A percentile compares a stretch with the other conserved stretches of the same genome.
phyloP scores from a whole-genome alignment of 2,888 invertebrate genomes.

The Caenorhabditis macrosperma region DNA sequence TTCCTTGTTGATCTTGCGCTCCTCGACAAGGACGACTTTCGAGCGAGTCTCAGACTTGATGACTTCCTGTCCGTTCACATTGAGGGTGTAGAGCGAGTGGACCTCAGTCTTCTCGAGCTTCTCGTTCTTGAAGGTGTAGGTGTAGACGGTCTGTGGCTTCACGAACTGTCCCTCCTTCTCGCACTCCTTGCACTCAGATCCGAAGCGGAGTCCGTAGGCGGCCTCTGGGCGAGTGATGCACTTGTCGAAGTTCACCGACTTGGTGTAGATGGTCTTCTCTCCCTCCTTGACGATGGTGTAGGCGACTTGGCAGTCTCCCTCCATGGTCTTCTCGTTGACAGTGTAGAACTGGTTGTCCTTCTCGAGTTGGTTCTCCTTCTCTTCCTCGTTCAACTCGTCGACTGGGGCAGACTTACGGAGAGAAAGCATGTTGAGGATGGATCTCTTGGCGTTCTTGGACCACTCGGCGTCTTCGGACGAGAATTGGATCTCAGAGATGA shows the following conservation, averaged over 20 bases:
- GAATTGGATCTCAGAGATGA: slow-evolving; percentile 71
- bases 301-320: slow-evolving; percentile 75
- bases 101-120: slow-evolving; percentile 51
- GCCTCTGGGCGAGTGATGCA: slow-evolving; percentile 78
- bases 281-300: slow-evolving; percentile 62
- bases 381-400: slow-evolving; percentile 29
- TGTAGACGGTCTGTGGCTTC: too few relatives aligned
- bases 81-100: slow-evolving; percentile 59
- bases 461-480: slow-evolving; percentile 62
- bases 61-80: slow-evolving; percentile 53
- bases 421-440: slow-evolving; percentile 75
- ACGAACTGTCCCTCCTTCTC: slow-evolving; percentile 48
- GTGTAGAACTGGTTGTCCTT: slow-evolving; percentile 48
- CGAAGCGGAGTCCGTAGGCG: slow-evolving; percentile 61
- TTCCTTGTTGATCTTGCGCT: slow-evolving; percentile 37
- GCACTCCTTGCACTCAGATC: slow-evolving; percentile 62
- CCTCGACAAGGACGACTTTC: slow-evolving; percentile 50
- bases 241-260: slow-evolving; percentile 81
- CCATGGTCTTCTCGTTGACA: slow-evolving; percentile 69
- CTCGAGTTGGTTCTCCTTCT: slow-evolving; percentile 17
- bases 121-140: slow-evolving; percentile 60
- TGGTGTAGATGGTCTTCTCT: slow-evolving; percentile 58
- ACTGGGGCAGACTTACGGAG: slow-evolving; percentile 58
- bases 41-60: slow-evolving; percentile 58
- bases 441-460: too few relatives aligned